phyloP scores from a whole-genome alignment of 2,888 invertebrate species.

The Spisula solida region DNA sequence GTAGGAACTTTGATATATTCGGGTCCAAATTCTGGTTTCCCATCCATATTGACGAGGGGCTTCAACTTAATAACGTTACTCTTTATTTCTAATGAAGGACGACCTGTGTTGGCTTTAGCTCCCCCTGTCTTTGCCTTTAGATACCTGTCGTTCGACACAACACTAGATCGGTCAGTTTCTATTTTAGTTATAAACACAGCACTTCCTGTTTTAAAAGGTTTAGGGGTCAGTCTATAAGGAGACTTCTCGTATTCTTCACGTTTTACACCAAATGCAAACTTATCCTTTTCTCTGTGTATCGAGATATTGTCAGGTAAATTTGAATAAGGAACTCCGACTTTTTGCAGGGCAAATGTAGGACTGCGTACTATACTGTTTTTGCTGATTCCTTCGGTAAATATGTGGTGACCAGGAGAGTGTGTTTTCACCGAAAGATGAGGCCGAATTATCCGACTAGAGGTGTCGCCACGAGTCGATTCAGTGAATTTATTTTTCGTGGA shows the following conservation, averaged over 20 bases:
- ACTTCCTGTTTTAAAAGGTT: constrained; percentile 40
- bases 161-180: constrained; percentile 6
- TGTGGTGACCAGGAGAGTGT: constrained; percentile 63
- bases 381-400: constrained; percentile 79
- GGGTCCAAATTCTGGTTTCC: constrained; percentile 22
- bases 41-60: constrained; percentile 39
- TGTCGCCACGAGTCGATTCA: constrained; percentile 56
- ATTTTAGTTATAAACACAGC: constrained; percentile 32
- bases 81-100: constrained; percentile 33
- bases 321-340: constrained; percentile 72
- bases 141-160: background rate
- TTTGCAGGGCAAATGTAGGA: constrained; percentile 71
- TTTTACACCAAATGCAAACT: constrained; percentile 74
- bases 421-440: constrained; percentile 64
- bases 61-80: constrained; percentile 57
- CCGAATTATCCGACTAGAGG: constrained; percentile 54
- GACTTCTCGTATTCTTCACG: constrained; percentile 42
- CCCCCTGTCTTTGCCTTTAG: constrained; percentile 13
- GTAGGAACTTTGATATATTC: constrained; percentile 25
- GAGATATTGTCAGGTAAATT: constrained; percentile 77
- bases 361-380: constrained; percentile 72
- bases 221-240: constrained; percentile 62
- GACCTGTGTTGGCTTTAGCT: background rate
- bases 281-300: constrained; percentile 74
- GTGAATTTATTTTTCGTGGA: constrained; percentile 59